A percentile compares a stretch with the other conserved stretches of the same genome.
phyloP scores from a whole-genome alignment of 2,113 vertebrate genomes.

The Menura novaehollandiae region DNA sequence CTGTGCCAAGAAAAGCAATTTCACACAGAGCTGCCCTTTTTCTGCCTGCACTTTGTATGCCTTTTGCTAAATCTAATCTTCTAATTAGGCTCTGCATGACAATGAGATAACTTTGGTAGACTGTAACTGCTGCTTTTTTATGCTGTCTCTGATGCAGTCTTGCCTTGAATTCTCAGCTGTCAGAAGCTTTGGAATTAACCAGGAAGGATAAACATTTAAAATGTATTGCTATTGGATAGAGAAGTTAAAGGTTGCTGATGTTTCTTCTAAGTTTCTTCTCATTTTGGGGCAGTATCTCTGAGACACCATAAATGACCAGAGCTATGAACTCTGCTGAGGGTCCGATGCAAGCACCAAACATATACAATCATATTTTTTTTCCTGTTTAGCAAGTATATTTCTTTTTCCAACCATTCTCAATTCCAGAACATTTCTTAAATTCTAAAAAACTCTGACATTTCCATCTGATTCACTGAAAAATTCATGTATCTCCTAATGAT shows the following conservation, averaged over 20 bases:
- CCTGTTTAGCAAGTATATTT: neutral
- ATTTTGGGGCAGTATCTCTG: neutral
- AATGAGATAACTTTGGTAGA: neutral
- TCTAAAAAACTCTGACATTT: neutral
- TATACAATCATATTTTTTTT: neutral
- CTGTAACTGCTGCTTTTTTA: neutral
- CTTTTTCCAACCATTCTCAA: neutral
- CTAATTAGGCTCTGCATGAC: conserved; percentile 13
- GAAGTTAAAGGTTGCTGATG: neutral
- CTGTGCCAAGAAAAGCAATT: neutral
- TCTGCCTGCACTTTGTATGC: neutral
- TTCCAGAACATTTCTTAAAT: neutral
- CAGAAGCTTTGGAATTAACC: neutral
- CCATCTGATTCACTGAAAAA: neutral
- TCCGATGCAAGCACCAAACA: neutral
- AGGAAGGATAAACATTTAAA: neutral
- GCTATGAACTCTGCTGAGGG: neutral
- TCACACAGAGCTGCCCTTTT: neutral
- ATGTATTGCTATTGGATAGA: neutral
- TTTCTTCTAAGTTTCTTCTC: neutral
- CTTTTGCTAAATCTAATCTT: conserved; percentile 7
- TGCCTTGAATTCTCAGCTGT: neutral
- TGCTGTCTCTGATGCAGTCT: neutral
- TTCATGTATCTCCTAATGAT: neutral
- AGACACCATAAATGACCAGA: neutral